Evolutionary conservation across 2,888 invertebrate species (phyloP), one percentile per base, ranked within the genome.

Genomic region (Epinotia brunnichana): DNA sequence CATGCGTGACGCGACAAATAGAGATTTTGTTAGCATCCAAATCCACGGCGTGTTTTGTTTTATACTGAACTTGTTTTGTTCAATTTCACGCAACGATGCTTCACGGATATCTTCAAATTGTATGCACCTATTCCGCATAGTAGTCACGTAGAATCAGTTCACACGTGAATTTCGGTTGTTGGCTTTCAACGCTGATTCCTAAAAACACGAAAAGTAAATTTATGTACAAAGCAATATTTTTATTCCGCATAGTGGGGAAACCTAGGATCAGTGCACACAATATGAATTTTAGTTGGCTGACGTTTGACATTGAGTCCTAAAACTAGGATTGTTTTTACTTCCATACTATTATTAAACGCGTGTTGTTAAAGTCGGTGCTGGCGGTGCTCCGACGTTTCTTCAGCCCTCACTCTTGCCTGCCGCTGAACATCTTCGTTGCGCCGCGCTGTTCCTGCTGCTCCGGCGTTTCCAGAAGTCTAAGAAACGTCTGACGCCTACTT

Each of bases 61-160:
- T 39, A 13, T 29, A 19, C 19, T 29, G 53, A 17, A 19, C 19
- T 15, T 64, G 48, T 62, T 62, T 63, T 13, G 39, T 39, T 39
- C 64, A 54, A 66, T 54, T 66, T 66, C 66, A 66, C 64, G 64
- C 64, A 9, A 53, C 54, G 41, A 56, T 56, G 41, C 66, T 21
- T 21, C 54, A 54, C 54, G 56, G 66, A 21, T 41, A 21, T 56
- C n/a, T 24, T 24, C n/a, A n/a, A 21, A 41, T 39, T 64, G 41
- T 41, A n/a, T 41, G 21, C 35, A 17, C 11, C 48, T 11, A 24
- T 24, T 29, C 56, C 5, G 24, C 24, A 24, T 57, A 5, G 13
- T 7, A 35, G 29, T 24, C 4, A 29, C 56, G 24, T 15, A 13
- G 2, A 24, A 57, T 9, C 4, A 56, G 24, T 15, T n/a, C 7